Percentiles rank a stretch among this genome's conserved stretches.
Conservation (phyloP, 1,140 invertebrate genomes). For the Anadara kagoshimensis region DNA sequence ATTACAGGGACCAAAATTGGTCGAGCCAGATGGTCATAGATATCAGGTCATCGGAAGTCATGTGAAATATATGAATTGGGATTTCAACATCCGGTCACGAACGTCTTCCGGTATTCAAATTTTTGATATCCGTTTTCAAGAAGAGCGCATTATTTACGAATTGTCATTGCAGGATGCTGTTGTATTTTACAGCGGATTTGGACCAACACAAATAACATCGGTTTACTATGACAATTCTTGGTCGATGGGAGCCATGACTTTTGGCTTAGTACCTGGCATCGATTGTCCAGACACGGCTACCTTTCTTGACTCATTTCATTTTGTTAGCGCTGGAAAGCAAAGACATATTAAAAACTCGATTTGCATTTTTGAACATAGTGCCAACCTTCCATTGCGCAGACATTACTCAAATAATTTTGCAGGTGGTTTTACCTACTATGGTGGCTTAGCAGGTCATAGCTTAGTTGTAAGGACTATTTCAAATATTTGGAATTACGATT, state of each 20-base stretch:
- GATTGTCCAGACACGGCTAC: constrained; percentile 65
- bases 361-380: constrained; percentile 68
- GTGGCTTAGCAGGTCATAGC: constrained; percentile 58
- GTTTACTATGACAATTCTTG: constrained; percentile 60
- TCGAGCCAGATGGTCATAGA: constrained; percentile 62
- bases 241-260: constrained; percentile 58
- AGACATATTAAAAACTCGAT: constrained; percentile 54
- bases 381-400: constrained; percentile 59
- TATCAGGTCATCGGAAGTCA: constrained; percentile 59
- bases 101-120: constrained; percentile 61
- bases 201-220: constrained; percentile 49
- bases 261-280: constrained; percentile 61
- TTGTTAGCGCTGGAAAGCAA: constrained; percentile 47
- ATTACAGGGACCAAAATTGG: constrained; percentile 55
- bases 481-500: constrained; percentile 66
- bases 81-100: constrained; percentile 60
- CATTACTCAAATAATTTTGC: constrained; percentile 51
- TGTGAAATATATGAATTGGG: constrained; percentile 66
- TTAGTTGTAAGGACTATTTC: constrained; percentile 65
- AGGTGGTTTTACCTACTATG: constrained; percentile 49
- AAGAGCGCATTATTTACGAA: constrained; percentile 67
- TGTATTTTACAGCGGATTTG: constrained; percentile 65
- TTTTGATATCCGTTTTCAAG: constrained; percentile 64
- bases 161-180: constrained; percentile 66
- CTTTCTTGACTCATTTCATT: constrained; percentile 57